Base-by-base conservation (phyloP, 2,113 vertebrate species). In the Pelmatolapia mariae region DNA sequence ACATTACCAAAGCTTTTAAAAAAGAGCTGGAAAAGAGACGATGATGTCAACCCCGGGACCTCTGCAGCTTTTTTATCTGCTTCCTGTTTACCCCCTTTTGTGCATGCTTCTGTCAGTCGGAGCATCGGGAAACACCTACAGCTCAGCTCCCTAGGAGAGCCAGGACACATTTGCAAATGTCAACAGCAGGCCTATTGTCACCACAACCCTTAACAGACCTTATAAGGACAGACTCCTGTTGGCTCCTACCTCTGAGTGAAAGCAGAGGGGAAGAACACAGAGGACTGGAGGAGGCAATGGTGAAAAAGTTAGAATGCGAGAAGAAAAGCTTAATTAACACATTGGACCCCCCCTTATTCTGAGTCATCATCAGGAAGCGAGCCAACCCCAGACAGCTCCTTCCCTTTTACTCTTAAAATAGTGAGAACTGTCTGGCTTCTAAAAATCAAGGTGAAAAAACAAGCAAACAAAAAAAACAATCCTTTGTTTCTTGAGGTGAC, bases 21-120 rank as follows among this genome's bases (percentile, higher is more conserved):
- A 76, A 71, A 53, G n/a, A 81, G 54, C 8, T 50, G 13, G 56
- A 92, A 91, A 92, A 78, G 57, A 91, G 83, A 68, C 12, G 29
- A 86, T 92, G 92, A 93, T 81, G 95, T 92, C 92, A 94, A 50
- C 80, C 43, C 45, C 0, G 3, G 78, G 82, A 83, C 81, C 80
- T 52, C 33, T 31, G 81, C 26, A 76, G 76, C 61, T 63, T 81
- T 89, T 91, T 91, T 83, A 88, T 94, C 92, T 66, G 80, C 94
- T 93, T 95, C 95, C 95, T 94, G 95, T 95, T 95, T 95, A 91
- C 91, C 29, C 73, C 83, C 63, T 57, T 33, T 83, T 84, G 56
- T 84, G 87, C 79, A 83, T 88, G 87, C 7, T 16, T 86, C 76
- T 90, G 89, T 87, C 89, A 90, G 90, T 81, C 1, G 57, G 91